Percentiles rank a stretch among this genome's conserved stretches.
Conservation (phyloP, 2,113 vertebrate genomes). For the Thryonomys swinderianus region DNA sequence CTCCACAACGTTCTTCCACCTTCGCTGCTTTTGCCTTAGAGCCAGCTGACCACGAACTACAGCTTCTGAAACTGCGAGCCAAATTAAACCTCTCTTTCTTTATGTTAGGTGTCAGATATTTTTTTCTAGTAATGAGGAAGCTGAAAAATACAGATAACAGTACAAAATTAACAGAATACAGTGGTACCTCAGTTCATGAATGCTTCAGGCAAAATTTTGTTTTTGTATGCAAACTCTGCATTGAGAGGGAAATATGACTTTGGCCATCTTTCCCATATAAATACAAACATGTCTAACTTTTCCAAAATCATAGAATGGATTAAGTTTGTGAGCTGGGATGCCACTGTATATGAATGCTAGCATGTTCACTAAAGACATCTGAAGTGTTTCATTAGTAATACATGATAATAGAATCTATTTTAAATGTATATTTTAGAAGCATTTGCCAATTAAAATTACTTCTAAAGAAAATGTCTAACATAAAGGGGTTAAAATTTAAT, state of each 20-base stretch:
- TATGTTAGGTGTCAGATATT: neutral
- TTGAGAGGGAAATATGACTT: neutral
- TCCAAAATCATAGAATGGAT: neutral
- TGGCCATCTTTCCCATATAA: neutral
- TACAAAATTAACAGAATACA: neutral
- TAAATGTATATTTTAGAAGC: neutral
- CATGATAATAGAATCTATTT: neutral
- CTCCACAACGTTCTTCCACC: neutral
- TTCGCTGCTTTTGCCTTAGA: neutral
- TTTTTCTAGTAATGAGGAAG: neutral
- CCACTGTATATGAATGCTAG: neutral
- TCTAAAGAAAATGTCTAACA: neutral
- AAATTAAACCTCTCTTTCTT: neutral
- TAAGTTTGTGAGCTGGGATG: neutral
- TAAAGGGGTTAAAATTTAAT: neutral
- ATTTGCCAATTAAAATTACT: conserved; percentile 26
- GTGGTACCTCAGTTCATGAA: neutral
- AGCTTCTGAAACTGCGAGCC: neutral
- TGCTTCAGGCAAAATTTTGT: neutral
- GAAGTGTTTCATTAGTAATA: neutral
- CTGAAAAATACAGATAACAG: neutral
- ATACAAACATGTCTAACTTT: neutral
- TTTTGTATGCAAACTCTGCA: neutral
- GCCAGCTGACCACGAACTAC: neutral
- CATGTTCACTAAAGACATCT: neutral